Base-by-base conservation (phyloP, 2,797 vertebrate genomes). In the Macropus fuliginosus region DNA sequence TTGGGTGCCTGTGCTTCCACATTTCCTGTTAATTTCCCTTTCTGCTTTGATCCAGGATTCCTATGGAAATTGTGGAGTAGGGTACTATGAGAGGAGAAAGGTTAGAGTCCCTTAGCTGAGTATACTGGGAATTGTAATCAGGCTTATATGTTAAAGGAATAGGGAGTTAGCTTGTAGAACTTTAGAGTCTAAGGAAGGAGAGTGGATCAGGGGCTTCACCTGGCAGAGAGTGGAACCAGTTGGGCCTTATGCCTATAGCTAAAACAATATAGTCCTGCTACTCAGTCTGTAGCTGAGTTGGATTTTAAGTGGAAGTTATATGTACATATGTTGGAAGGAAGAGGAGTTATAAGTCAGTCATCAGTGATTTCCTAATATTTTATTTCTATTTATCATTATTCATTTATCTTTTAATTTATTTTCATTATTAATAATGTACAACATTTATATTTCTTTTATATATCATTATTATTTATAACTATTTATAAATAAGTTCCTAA, bases 101-200 rank as follows among this genome's bases (percentile, higher is more conserved):
- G 87, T 56, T 59, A 95, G 57, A 91, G 94, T 62, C 97, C 46
- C 94, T 94, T 56, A 74, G 91, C 57, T 95, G 46, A 94, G 55
- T 21, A 54, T 90, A 91, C 92, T 90, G 94, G 92, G 95, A 96
- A 97, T 92, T 92, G 91, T 9, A 50, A 91, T 94, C 97, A 97
- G 90, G 2, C 54, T 92, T 57, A 87, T 94, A 93, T 94, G 55
- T 55, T 0, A 62, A 92, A 52, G 50, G 91, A 94, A 90, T 21
- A 50, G 28, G 29, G 57, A 96, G 95, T 54, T 91, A 91, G 57
- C 52, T 9, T 6, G 29, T 93, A 29, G 2, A 3, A 40, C 54
- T 87, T 92, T 11, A 2, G 90, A 94, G 54, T 52, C 91, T 93
- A 6, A 11, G 18, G 56, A 89, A 0, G 0, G 2, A 18, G 28